phyloP scores from a whole-genome alignment of 1,140 invertebrate species.

The Drosophila pallidifrons region DNA sequence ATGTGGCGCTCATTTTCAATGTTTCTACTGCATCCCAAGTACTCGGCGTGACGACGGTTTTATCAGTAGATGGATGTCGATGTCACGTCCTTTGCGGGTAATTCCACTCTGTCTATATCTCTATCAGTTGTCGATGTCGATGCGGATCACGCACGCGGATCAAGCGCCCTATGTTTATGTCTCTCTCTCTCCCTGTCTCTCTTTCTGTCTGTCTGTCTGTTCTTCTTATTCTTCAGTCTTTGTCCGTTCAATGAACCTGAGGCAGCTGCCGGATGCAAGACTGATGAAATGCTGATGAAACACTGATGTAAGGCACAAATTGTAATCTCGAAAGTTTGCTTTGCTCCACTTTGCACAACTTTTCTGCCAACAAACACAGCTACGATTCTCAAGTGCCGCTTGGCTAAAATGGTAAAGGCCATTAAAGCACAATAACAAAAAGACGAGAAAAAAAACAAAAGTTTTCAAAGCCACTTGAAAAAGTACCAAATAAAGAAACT shows the following conservation, averaged over 20 bases:
- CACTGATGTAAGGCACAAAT: constrained; percentile 34
- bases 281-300: constrained; percentile 17
- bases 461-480: constrained; percentile 47
- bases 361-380: constrained; percentile 5
- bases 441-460: constrained; percentile 10
- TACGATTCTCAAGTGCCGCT: constrained; percentile 22
- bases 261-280: constrained; percentile 1
- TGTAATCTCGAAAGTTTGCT: constrained; percentile 3
- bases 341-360: constrained; percentile 8
- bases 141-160: constrained; percentile 41
- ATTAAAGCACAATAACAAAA: constrained; percentile 32
- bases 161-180: neutral
- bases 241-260: constrained; percentile 44
- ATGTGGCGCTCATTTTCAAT: constrained; percentile 17
- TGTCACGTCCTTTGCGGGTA: constrained; percentile 46
- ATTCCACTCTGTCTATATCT: constrained; percentile 29
- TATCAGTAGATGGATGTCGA: constrained; percentile 8
- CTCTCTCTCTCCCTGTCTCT: neutral
- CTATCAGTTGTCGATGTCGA: constrained; percentile 16
- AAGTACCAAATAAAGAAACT: constrained; percentile 62
- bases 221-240: neutral
- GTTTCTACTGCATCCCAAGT: constrained; percentile 3
- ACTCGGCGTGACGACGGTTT: neutral
- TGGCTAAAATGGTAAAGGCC: constrained; percentile 64
- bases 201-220: neutral